Conservation (phyloP, 2,888 invertebrate genomes). For the Poecilobothrus nobilitatus region DNA sequence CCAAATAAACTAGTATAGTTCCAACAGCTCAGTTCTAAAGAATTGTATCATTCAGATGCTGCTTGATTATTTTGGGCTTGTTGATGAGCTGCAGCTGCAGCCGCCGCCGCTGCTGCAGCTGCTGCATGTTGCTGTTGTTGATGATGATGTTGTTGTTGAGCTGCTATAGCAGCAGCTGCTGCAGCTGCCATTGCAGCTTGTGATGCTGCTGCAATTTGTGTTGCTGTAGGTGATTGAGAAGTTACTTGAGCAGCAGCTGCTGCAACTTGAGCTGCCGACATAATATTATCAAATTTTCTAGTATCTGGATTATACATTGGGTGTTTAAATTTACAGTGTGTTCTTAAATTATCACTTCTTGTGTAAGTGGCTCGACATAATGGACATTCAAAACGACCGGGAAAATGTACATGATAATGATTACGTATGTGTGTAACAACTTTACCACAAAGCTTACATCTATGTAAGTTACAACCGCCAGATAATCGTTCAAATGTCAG, state of each 20-base stretch:
- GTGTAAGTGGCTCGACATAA: conserved; percentile 86
- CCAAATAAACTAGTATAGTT: conserved; percentile 37
- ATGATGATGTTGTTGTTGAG: conserved; percentile 32
- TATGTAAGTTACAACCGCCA: conserved; percentile 86
- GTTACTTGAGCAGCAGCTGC: conserved; percentile 36
- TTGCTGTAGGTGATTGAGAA: conserved; percentile 48
- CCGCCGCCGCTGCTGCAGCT: conserved; percentile 30
- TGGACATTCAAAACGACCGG: conserved; percentile 85
- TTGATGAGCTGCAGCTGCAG: conserved; percentile 35
- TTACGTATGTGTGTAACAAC: conserved; percentile 90
- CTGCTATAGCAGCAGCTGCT: conserved; percentile 38
- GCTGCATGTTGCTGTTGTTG: conserved; percentile 31
- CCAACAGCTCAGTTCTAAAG: conserved; percentile 38
- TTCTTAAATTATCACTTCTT: conserved; percentile 84
- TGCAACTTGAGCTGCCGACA: conserved; percentile 49
- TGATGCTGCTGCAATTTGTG: conserved; percentile 47
- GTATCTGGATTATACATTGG: conserved; percentile 79
- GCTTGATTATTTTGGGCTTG: conserved; percentile 33
- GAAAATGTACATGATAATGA: conserved; percentile 91
- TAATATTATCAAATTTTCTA: conserved; percentile 71
- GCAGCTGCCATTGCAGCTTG: conserved; percentile 44
- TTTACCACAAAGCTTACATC: conserved; percentile 90
- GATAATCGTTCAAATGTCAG: conserved; percentile 88
- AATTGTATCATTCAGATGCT: conserved; percentile 35
- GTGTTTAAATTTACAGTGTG: conserved; percentile 89